Conservation (phyloP, 2,888 invertebrate species). For the Clepsis dumicolana region DNA sequence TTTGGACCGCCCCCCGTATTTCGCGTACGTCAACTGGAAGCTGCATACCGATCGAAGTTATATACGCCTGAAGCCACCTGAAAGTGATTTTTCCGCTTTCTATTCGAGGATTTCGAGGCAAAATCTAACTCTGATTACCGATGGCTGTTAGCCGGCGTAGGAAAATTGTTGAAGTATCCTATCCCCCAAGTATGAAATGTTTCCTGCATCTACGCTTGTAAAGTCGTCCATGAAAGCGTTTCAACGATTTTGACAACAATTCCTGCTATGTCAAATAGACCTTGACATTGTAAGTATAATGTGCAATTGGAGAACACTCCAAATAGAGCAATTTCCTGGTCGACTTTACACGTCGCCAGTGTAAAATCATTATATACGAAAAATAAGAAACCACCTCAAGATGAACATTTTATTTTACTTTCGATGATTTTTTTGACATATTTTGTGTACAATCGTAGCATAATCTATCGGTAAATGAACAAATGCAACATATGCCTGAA, state of each 20-base stretch:
- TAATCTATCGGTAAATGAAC: not conserved
- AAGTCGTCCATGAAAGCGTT: not conserved
- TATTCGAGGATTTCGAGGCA: no score
- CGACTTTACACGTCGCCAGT: not conserved
- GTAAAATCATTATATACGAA: not conserved
- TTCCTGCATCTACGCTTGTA: not conserved
- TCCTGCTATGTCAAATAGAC: not conserved
- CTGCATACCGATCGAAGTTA: not conserved
- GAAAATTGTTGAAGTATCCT: not conserved
- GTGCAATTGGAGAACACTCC: not conserved
- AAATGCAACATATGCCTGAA: constrained; percentile 8
- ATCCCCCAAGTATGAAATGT: not conserved
- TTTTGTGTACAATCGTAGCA: not conserved
- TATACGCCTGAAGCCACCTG: not conserved
- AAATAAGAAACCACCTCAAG: not conserved
- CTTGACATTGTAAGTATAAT: not conserved
- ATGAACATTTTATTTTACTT: not conserved
- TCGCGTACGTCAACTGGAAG: not conserved
- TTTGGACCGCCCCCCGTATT: no score
- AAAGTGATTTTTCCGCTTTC: no score
- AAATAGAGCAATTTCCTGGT: not conserved
- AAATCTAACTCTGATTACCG: not conserved
- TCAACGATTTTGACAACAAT: not conserved
- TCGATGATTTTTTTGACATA: not conserved
- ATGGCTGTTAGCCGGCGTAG: not conserved